Evolutionary conservation across 2,797 vertebrate genomes (phyloP).

Genomic region (Chaetophractus vellerosus): DNA sequence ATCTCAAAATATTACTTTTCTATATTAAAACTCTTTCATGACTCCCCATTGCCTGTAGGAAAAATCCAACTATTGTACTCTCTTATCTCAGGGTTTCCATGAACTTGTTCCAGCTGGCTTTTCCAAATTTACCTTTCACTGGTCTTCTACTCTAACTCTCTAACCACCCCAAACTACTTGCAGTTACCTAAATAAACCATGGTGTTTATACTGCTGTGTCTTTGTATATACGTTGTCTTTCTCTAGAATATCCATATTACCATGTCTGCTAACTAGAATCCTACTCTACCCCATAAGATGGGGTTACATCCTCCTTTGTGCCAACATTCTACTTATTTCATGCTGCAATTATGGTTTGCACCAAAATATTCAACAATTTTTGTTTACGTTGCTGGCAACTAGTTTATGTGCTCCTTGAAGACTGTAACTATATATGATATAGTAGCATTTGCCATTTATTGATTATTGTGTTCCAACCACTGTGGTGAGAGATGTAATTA

Average conservation of each 20-base stretch:
- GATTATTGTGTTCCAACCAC: not conserved
- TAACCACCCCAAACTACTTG: not conserved
- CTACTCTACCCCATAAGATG: not conserved
- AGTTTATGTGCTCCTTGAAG: not conserved
- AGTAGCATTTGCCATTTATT: not conserved
- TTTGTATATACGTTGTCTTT: not conserved
- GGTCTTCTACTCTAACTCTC: not conserved
- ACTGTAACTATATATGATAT: not conserved
- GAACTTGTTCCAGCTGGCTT: not conserved
- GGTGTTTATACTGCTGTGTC: not conserved
- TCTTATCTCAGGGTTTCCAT: not conserved
- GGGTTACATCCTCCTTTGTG: not conserved
- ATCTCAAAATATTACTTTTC: slow-evolving; percentile 21
- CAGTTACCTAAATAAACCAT: not conserved
- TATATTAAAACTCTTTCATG: not conserved
- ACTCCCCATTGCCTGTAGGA: not conserved
- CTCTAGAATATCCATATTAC: not conserved
- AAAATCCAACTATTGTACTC: not conserved
- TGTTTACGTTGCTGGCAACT: not conserved
- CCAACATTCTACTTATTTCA: not conserved
- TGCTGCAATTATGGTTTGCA: not conserved
- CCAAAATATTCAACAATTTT: not conserved
- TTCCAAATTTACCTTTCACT: slow-evolving; percentile 8
- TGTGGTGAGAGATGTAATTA: not conserved
- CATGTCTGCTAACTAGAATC: not conserved